Evolutionary conservation across 1,140 invertebrate species (phyloP), one percentile per base, ranked within the genome.

Genomic region (Zaprionus kolodkinae): DNA sequence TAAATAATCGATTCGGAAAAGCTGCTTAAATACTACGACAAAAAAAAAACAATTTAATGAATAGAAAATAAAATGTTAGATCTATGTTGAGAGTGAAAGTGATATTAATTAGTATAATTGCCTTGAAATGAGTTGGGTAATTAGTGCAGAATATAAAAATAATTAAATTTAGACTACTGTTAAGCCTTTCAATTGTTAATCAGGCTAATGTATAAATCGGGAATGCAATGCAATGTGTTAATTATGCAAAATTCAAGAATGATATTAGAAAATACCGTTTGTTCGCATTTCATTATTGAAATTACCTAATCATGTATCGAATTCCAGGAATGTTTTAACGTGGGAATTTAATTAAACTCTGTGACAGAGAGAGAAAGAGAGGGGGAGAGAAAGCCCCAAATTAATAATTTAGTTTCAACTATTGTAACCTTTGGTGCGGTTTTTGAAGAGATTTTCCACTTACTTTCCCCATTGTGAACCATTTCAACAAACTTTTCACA

Each of bases 91-190:
- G 12, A 43, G n/a, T 33, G 38, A 55, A 64, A 64, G 15, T 12
- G 59, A 25, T 59, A 64, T 78, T 70, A 69, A 78, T 78, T 78
- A 64, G 64, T 71, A 73, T 74, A 74, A 77, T 77, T 77, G 69
- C 38, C 65, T 33, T 69, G 17, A 77, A 77, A 74, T 74, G 61
- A 60, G 60, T 74, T 50, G 60, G 21, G 54, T 74, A 78, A 78
- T 78, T 76, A 63, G 62, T 63, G 60, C 13, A 27, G 71, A 55
- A 71, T 15, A 38, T 33, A 7, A 11, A 11, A 1, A 13, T 48
- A 59, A 38, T 43, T 63, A 15, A 17, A 61, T 13, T 9, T 40
- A 25, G 36, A 9, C 56, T 56, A 27, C 40, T 72, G 55, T 66
- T 62, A 56, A 17, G 56, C 38, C 40, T 17, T 65, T 71, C 55